A percentile compares a stretch with the other conserved stretches of the same genome.
Evolutionary conservation across 2,888 invertebrate species (phyloP).

Genomic region (Pharmacophagus antenor): DNA sequence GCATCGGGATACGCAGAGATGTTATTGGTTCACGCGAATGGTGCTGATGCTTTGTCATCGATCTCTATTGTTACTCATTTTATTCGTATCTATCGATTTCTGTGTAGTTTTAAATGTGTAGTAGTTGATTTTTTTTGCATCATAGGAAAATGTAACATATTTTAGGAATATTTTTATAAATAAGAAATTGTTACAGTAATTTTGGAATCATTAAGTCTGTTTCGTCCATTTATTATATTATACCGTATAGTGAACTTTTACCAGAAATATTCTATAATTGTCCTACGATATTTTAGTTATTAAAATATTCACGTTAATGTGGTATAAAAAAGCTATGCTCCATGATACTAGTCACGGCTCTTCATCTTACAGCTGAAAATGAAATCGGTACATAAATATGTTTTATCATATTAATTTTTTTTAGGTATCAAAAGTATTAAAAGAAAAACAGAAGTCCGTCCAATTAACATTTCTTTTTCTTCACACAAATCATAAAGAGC

Average conservation of each 20-base stretch:
- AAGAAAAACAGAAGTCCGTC: slow-evolving; percentile 16
- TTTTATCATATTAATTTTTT: background rate
- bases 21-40: slow-evolving; percentile 64
- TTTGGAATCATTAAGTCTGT: too few species aligned
- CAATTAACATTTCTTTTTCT: slow-evolving; percentile 31
- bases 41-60: slow-evolving; percentile 54
- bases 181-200: too few species aligned
- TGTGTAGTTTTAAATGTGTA: background rate
- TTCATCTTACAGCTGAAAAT: too few species aligned
- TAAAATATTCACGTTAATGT: too few species aligned
- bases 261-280: too few species aligned
- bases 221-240: too few species aligned
- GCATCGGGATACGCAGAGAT: slow-evolving; percentile 59
- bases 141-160: too few species aligned
- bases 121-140: background rate
- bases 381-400: background rate
- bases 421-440: background rate
- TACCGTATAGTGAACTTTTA: too few species aligned
- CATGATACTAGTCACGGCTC: too few species aligned
- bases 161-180: too few species aligned
- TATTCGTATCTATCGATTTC: background rate
- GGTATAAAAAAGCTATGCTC: too few species aligned
- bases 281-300: too few species aligned
- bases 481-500: slow-evolving; percentile 58
- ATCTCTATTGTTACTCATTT: slow-evolving; percentile 34